phyloP scores from a whole-genome alignment of 1,140 invertebrate species.

The Tetramorium alpestre region DNA sequence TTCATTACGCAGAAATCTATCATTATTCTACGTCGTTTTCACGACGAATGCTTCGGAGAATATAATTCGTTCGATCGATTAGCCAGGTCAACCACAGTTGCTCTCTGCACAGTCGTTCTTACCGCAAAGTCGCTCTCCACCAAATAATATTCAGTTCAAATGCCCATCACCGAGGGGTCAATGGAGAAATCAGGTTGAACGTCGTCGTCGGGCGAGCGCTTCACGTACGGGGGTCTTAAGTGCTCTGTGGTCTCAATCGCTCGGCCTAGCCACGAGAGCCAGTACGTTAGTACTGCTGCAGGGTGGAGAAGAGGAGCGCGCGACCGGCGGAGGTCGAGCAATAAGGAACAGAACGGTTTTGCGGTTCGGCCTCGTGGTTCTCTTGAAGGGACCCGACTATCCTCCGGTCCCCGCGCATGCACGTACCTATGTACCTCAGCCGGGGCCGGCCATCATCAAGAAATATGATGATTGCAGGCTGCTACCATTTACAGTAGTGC shows the following conservation, averaged over 20 bases:
- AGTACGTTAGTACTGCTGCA: slow-evolving; percentile 54
- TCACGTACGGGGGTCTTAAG: slow-evolving; percentile 67
- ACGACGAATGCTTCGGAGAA: background rate
- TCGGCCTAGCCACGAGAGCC: slow-evolving; percentile 16
- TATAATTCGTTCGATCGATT: background rate
- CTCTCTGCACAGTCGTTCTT: background rate
- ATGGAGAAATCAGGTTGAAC: slow-evolving; percentile 72
- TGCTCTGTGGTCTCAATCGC: slow-evolving; percentile 73
- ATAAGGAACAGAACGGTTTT: slow-evolving; percentile 83
- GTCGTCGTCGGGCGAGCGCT: slow-evolving; percentile 72
- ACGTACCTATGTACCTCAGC: slow-evolving; percentile 46
- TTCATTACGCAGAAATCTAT: too few relatives aligned
- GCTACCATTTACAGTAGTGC: slow-evolving; percentile 82
- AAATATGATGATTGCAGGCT: slow-evolving; percentile 82
- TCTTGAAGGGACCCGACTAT: slow-evolving; percentile 65
- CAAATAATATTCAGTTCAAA: slow-evolving; percentile 64
- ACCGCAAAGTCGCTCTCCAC: background rate
- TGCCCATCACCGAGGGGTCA: slow-evolving; percentile 60
- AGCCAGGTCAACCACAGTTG: background rate
- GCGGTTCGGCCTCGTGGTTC: slow-evolving; percentile 77
- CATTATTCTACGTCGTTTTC: background rate
- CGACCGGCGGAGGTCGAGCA: slow-evolving; percentile 74
- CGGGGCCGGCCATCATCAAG: slow-evolving; percentile 74
- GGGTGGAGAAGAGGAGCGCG: slow-evolving; percentile 59
- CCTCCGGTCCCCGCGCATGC: slow-evolving; percentile 58